phyloP scores from a whole-genome alignment of 1,140 invertebrate species.

The Grapholita molesta region DNA sequence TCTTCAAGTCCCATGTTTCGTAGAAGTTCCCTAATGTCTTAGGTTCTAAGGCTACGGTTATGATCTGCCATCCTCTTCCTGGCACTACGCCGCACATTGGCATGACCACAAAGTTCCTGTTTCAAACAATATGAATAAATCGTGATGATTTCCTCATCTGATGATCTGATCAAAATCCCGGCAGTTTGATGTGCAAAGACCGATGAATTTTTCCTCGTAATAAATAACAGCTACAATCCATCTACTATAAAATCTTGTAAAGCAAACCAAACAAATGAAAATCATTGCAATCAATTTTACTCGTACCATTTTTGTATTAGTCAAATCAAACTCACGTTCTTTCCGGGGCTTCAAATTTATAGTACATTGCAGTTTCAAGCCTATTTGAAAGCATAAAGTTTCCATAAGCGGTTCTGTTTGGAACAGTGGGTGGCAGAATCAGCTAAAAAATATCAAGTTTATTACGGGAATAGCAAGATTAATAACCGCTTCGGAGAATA shows the following conservation, averaged over 20 bases:
- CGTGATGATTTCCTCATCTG: too few relatives aligned
- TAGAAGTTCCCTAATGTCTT: constrained; percentile 56
- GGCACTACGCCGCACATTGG: constrained; percentile 69
- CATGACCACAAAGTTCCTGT: constrained; percentile 59
- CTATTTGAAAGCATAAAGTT: constrained; percentile 69
- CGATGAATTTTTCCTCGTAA: too few relatives aligned
- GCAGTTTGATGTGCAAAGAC: too few relatives aligned
- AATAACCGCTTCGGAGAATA: too few relatives aligned
- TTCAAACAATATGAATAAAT: constrained; percentile 22
- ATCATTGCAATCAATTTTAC: too few relatives aligned
- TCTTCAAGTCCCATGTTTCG: constrained; percentile 63
- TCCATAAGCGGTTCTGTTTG: constrained; percentile 54
- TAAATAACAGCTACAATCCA: too few relatives aligned
- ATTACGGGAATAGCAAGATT: too few relatives aligned
- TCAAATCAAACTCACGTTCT: constrained; percentile 46
- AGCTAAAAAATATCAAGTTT: constrained; percentile 37
- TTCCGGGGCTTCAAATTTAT: constrained; percentile 54
- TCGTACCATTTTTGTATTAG: too few relatives aligned
- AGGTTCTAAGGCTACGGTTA: constrained; percentile 65
- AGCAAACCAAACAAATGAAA: too few relatives aligned
- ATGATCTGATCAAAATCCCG: too few relatives aligned
- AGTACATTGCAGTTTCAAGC: constrained; percentile 60
- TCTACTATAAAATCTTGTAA: too few relatives aligned
- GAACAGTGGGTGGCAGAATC: constrained; percentile 60
- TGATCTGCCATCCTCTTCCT: constrained; percentile 65